Conservation (phyloP, 2,888 invertebrate species). For the Conomelus anceps region DNA sequence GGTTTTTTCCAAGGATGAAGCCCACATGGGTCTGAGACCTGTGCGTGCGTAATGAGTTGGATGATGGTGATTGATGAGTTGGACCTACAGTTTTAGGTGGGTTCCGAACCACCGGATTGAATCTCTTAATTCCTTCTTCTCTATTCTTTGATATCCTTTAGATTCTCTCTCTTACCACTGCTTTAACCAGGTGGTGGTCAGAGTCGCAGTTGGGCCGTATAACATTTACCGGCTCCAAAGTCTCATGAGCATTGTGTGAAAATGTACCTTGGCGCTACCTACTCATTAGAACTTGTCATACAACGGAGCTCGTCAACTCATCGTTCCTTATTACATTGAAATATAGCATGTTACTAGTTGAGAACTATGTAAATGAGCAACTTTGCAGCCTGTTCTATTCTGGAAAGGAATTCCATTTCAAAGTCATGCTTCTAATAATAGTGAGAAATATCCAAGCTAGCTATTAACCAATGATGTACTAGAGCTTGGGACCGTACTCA, state of each 20-base stretch:
- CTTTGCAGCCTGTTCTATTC: background rate
- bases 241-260: background rate
- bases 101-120: too few relatives aligned
- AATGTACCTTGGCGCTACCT: background rate
- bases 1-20: too few relatives aligned
- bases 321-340: background rate
- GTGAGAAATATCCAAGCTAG: background rate
- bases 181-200: too few relatives aligned
- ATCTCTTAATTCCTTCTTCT: too few relatives aligned
- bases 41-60: too few relatives aligned
- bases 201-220: too few relatives aligned
- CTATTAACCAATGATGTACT: background rate
- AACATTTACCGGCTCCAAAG: background rate
- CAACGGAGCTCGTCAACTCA: background rate
- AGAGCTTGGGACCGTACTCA: background rate
- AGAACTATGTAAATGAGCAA: background rate
- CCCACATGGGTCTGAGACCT: too few relatives aligned
- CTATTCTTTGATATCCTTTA: too few relatives aligned
- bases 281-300: background rate
- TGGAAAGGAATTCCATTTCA: background rate
- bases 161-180: too few relatives aligned
- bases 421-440: background rate
- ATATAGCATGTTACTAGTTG: background rate
- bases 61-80: too few relatives aligned
- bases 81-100: too few relatives aligned